Conservation (phyloP, 1,140 invertebrate species). For the Alviniconcha marisindica region DNA sequence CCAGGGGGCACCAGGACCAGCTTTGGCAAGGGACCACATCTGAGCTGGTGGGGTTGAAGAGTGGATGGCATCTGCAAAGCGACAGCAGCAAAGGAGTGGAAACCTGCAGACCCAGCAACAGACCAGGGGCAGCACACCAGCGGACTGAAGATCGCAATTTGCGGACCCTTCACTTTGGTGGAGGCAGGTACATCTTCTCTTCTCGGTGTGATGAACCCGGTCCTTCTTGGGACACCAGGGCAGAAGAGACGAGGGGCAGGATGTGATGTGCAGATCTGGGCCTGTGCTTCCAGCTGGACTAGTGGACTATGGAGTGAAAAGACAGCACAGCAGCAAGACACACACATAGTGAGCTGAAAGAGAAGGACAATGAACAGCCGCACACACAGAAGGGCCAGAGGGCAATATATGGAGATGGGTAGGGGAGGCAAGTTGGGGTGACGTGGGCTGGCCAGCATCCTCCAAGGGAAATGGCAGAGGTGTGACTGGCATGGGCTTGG, state of each 20-base stretch:
- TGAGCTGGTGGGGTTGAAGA: no score
- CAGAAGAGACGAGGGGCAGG: no score
- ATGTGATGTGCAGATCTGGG: no score
- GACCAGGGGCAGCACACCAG: background rate
- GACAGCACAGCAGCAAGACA: background rate
- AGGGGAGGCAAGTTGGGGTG: background rate
- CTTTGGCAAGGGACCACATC: no score
- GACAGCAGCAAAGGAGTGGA: no score
- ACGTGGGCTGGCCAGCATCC: no score
- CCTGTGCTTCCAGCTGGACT: no score
- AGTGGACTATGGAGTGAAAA: background rate
- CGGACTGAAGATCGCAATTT: background rate
- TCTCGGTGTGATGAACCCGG: background rate
- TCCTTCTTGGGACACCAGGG: background rate
- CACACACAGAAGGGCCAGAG: background rate
- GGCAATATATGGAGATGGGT: background rate
- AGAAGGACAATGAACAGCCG: slow-evolving; percentile 12
- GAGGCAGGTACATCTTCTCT: background rate
- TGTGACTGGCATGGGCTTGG: no score
- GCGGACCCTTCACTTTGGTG: background rate
- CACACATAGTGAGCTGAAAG: background rate
- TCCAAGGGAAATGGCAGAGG: no score
- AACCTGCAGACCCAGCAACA: no score
- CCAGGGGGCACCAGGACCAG: no score
- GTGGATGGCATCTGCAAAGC: no score